Base-by-base conservation (phyloP, 2,888 invertebrate species). In the Atethmia centrago region DNA sequence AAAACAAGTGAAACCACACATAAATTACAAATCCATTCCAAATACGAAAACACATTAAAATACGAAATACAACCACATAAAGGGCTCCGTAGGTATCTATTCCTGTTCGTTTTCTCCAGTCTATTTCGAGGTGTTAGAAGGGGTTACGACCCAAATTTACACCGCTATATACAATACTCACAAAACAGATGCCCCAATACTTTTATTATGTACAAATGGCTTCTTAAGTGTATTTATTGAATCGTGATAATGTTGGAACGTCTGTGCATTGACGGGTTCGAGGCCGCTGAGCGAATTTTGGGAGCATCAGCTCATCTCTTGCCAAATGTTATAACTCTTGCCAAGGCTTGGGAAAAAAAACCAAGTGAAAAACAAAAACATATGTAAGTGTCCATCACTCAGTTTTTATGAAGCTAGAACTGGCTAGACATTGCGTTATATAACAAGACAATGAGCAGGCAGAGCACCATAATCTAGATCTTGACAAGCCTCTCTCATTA, bases 191-290 rank as follows among this genome's bases (percentile, higher is more conserved):
- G 92, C 89, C 88, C 80, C 70, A 80, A 76, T 83, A 86, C 82
- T 90, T 93, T 93, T 92, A 93, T 92, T 92, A 90, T 80, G 91
- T 91, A 89, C 89, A 86, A 94, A 94, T 92, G 80, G 89, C 66
- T 77, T 87, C 84, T 80, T 83, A 84, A 86, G 84, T 84, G 85
- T 80, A 79, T 83, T 78, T 76, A 85, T 80, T 81, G 80, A 71
- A 69, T 67, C 49, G 63, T 80, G 85, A 84, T 86, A 84, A 85
- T 86, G 80, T 69, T 71, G 79, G 83, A 81, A 85, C 86, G 75
- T 62, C 49, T 82, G 67, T 65, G 68, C 45, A 80, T 55, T 64
- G 70, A 49, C 75, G 72, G 59, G 66, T 72, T 75, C 31, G 71
- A 74, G 74, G 71, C 70, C 69, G 49, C 42, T 31, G 49, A 28